These are phyloP conservation scores for Achlya flavicornis DNA, from an alignment of 2,888 invertebrate species.

Conservation along the genomic window DNA sequence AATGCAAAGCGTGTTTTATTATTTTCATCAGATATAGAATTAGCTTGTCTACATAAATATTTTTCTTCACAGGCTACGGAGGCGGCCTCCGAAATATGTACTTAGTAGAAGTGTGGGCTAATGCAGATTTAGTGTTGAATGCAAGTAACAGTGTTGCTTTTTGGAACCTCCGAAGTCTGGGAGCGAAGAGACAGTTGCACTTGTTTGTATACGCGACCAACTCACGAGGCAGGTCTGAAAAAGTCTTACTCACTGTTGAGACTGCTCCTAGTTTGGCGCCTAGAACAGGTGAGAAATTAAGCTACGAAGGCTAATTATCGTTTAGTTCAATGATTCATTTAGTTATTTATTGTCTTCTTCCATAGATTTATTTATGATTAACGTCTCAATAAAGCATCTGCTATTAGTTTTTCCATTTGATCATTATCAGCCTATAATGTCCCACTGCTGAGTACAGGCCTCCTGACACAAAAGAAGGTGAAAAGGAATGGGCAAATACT, in stretches of 20 bases:
- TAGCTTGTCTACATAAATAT: not conserved
- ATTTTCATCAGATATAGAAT: too few relatives aligned
- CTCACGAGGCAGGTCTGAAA: conserved; percentile 91
- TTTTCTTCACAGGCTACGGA: conserved; percentile 85
- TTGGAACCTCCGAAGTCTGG: conserved; percentile 90
- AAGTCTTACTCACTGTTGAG: conserved; percentile 77
- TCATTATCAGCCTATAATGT: too few relatives aligned
- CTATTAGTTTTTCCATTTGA: too few relatives aligned
- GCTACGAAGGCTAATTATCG: too few relatives aligned
- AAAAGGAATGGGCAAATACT: too few relatives aligned
- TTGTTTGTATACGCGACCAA: conserved; percentile 93
- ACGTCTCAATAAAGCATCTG: too few relatives aligned
- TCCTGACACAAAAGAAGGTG: too few relatives aligned
- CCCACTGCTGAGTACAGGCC: too few relatives aligned
- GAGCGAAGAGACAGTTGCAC: conserved; percentile 90
- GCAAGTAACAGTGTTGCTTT: conserved; percentile 88
- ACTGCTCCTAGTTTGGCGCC: conserved; percentile 68
- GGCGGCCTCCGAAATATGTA: conserved; percentile 90
- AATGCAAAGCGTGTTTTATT: too few relatives aligned
- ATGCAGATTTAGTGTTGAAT: conserved; percentile 86
- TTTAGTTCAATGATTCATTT: too few relatives aligned
- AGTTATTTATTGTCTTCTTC: too few relatives aligned
- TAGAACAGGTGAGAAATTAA: conserved; percentile 57
- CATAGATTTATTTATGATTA: too few relatives aligned
- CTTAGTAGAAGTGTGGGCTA: conserved; percentile 88